Conservation (phyloP, 2,888 invertebrate genomes). For the Ormyrus nitidulus region DNA sequence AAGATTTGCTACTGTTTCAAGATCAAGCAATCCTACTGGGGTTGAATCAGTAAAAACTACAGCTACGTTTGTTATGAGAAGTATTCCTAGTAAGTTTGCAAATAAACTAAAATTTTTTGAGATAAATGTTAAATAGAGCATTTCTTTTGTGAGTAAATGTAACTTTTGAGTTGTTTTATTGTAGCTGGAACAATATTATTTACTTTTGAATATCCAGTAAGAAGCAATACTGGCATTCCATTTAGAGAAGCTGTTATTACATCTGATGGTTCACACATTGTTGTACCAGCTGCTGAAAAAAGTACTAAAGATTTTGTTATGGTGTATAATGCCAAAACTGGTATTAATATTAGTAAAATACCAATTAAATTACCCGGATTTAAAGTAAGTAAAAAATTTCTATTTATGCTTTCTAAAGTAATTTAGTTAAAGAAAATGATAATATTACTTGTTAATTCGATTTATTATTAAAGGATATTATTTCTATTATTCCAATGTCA, state of each 20-base stretch:
- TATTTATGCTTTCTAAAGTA: not conserved
- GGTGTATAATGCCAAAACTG: conserved; percentile 89
- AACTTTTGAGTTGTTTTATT: not conserved
- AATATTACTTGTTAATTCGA: not conserved
- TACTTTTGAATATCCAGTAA: conserved; percentile 88
- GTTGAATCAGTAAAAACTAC: conserved; percentile 81
- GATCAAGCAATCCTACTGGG: conserved; percentile 80
- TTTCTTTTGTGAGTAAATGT: not conserved
- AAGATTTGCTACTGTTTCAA: conserved; percentile 86
- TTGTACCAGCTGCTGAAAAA: conserved; percentile 89
- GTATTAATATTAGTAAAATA: conserved; percentile 78
- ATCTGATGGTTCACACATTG: conserved; percentile 86
- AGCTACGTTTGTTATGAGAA: conserved; percentile 83
- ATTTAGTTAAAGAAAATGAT: not conserved
- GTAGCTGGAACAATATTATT: conserved; percentile 86
- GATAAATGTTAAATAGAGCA: not conserved
- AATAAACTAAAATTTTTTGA: not conserved
- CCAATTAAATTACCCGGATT: conserved; percentile 76
- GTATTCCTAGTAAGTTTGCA: conserved; percentile 82
- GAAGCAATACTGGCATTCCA: conserved; percentile 82
- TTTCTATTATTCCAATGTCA: conserved; percentile 86
- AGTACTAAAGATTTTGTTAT: conserved; percentile 87
- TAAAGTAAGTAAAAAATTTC: conserved; percentile 75
- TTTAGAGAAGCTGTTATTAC: conserved; percentile 89
- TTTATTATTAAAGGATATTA: conserved; percentile 80